Percentiles rank a stretch among this genome's conserved stretches.
Evolutionary conservation across 2,888 invertebrate species (phyloP).

Genomic region (Lithophane ornitopus): DNA sequence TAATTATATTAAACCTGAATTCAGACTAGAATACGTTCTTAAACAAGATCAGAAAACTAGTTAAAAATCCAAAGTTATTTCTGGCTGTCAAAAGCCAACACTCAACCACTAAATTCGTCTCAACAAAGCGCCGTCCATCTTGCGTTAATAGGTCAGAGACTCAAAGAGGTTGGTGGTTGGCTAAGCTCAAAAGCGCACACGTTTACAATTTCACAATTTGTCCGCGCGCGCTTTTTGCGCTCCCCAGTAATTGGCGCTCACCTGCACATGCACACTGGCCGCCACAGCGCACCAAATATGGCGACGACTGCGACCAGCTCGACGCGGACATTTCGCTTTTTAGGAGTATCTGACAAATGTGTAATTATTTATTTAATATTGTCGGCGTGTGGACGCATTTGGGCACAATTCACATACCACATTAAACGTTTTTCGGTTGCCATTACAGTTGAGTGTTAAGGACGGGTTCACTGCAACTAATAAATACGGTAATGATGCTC

Average conservation of each 20-base stretch:
- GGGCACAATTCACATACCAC: slow-evolving; percentile 88
- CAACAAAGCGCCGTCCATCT: slow-evolving; percentile 59
- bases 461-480: slow-evolving; percentile 72
- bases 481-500: slow-evolving; percentile 72
- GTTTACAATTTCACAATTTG: slow-evolving; percentile 90
- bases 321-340: slow-evolving; percentile 85
- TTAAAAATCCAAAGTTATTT: slow-evolving; percentile 22
- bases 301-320: slow-evolving; percentile 72
- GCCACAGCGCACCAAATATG: slow-evolving; percentile 84
- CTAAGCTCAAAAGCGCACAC: slow-evolving; percentile 68
- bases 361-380: slow-evolving; percentile 91
- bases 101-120: slow-evolving; percentile 31
- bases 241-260: slow-evolving; percentile 87
- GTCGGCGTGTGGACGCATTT: slow-evolving; percentile 80
- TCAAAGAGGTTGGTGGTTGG: slow-evolving; percentile 65
- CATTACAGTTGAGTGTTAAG: slow-evolving; percentile 76
- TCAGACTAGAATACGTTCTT: background rate
- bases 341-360: slow-evolving; percentile 90
- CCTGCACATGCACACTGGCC: slow-evolving; percentile 80
- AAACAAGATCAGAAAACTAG: background rate
- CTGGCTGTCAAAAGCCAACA: slow-evolving; percentile 17
- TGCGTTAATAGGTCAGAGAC: slow-evolving; percentile 66
- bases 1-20: background rate
- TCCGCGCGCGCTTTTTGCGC: slow-evolving; percentile 87
- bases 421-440: slow-evolving; percentile 80